These are phyloP conservation scores for Enteromius treurensis DNA, from an alignment of 2,797 vertebrate genomes.

Conservation along the genomic window DNA sequence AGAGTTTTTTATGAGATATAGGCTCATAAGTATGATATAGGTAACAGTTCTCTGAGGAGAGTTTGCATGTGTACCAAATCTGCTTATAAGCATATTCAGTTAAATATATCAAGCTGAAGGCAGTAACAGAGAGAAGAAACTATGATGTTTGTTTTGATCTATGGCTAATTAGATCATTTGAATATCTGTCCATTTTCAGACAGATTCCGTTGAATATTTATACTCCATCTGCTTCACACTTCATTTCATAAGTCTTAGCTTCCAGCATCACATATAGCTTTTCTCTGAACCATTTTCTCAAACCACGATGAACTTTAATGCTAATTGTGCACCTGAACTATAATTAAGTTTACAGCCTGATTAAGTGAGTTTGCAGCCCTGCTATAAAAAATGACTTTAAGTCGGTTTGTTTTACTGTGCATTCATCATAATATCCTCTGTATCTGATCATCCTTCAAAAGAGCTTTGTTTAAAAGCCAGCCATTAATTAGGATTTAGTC, in stretches of 20 bases:
- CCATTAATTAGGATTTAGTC: constrained; percentile 76
- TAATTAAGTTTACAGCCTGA: constrained; percentile 29
- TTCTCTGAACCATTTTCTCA: constrained; percentile 1
- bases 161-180: constrained; percentile 37
- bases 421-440: constrained; percentile 12
- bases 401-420: not conserved
- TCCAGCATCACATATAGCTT: constrained; percentile 29
- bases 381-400: not conserved
- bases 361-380: not conserved
- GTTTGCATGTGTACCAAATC: not conserved
- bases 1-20: not conserved
- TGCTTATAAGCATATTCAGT: constrained; percentile 14
- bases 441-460: constrained; percentile 40
- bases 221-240: constrained; percentile 31
- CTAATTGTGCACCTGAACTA: constrained; percentile 26
- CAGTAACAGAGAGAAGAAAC: constrained; percentile 15
- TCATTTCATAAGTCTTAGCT: constrained; percentile 29
- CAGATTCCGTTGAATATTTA: constrained; percentile 32
- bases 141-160: constrained; percentile 32
- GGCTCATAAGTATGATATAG: not conserved
- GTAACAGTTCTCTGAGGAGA: not conserved
- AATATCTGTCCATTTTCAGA: constrained; percentile 43
- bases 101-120: not conserved
- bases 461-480: constrained; percentile 67
- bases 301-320: not conserved